Conservation (phyloP, 2,888 invertebrate species). For the Melipona bicolor region DNA sequence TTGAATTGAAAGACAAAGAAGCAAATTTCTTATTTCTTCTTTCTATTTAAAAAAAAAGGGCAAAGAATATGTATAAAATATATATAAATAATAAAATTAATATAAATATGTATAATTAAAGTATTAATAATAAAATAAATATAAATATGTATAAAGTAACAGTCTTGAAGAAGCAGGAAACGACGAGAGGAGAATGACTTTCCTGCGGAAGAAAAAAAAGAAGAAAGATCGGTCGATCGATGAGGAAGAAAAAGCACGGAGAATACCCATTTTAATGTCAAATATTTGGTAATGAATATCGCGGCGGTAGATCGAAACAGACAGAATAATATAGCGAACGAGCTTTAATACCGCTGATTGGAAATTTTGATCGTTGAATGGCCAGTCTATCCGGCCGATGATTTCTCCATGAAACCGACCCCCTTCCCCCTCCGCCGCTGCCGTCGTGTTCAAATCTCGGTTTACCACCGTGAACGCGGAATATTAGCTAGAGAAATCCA, state of each 20-base stretch:
- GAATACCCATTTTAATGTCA: slow-evolving; percentile 72
- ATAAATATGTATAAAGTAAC: too few relatives aligned
- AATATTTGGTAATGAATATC: slow-evolving; percentile 81
- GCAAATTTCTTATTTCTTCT: too few relatives aligned
- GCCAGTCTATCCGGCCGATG: slow-evolving; percentile 55
- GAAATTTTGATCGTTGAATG: slow-evolving; percentile 77
- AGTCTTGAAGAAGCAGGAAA: not conserved
- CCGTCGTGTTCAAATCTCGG: slow-evolving; percentile 33
- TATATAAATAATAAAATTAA: too few relatives aligned
- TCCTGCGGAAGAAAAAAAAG: not conserved
- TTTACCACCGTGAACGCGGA: slow-evolving; percentile 49
- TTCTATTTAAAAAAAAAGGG: not conserved
- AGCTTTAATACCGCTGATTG: slow-evolving; percentile 81
- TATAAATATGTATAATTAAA: too few relatives aligned
- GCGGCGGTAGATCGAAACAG: slow-evolving; percentile 60
- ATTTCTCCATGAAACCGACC: slow-evolving; percentile 61
- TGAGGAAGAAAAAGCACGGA: not conserved
- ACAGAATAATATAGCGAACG: slow-evolving; percentile 68
- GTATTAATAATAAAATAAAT: too few relatives aligned
- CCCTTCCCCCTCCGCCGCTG: not conserved
- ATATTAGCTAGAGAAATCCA: slow-evolving; percentile 62
- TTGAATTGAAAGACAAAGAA: too few relatives aligned
- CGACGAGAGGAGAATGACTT: not conserved
- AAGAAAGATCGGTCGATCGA: slow-evolving; percentile 27
- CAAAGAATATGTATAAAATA: too few relatives aligned